Evolutionary conservation across 2,113 vertebrate genomes (phyloP), one percentile per base, ranked within the genome.

Genomic region (Acrocephalus arundinaceus): DNA sequence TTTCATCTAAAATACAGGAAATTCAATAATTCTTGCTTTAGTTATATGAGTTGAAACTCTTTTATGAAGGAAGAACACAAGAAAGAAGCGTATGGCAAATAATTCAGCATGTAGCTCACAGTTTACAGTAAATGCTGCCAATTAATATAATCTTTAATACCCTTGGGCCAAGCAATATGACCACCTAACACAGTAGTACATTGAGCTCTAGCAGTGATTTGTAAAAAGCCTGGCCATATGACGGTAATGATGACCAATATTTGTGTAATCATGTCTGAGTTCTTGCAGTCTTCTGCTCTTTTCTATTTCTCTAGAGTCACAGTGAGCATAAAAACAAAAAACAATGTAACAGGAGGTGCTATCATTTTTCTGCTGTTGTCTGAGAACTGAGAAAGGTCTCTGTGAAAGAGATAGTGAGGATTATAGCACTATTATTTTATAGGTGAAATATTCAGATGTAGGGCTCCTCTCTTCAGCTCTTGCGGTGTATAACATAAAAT

Each of bases 331-430:
- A 25, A 31, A 81, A 49, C 5, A 45, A 73, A 87, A 66, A 68
- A 7, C 15, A 30, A 3, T 48, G 16, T 58, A 58, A 45, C 1
- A 41, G 15, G 19, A 58, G 7, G 6, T 59, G 25, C 6, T 43
- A 9, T 27, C 2, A 19, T 59, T 87, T 85, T 68, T 86, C 14
- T 55, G 20, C n/a, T 81, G 7, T 48, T 82, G 14, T 27, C 28
- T 67, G 35, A 61, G 31, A 51, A 37, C 15, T 57, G 12, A 39
- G 27, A 71, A 78, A 71, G 6, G 3, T 55, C 16, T 46, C 15
- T 0, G 0, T n/a, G 41, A 55, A 49, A 27, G 30, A 70, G 8
- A 3, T 9, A 48, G 35, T 24, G 22, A 66, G 7, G 39, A 24
- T 16, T 52, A 16, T 37, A 33, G 11, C 1, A n/a, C 5, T 46